These are phyloP conservation scores for Pungitius pungitius DNA, from an alignment of 2,113 vertebrate genomes.

Conservation along the genomic window DNA sequence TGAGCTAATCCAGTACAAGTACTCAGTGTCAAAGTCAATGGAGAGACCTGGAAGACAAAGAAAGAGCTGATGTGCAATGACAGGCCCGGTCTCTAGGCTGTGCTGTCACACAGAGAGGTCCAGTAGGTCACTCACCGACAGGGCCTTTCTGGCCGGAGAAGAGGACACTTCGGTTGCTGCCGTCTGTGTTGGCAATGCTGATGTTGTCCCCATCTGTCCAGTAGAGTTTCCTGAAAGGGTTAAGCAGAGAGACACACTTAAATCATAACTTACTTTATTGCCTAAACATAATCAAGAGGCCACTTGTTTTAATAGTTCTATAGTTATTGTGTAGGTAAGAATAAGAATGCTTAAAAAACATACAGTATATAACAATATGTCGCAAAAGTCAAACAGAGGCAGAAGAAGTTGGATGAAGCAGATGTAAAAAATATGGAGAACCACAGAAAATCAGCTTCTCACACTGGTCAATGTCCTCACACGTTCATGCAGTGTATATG, in stretches of 20 bases:
- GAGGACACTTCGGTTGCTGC: conserved; percentile 89
- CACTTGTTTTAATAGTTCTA: background rate
- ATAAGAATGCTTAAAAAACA: background rate
- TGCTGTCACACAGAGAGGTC: background rate
- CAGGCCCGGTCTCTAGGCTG: conserved; percentile 20
- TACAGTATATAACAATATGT: background rate
- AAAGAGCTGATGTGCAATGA: background rate
- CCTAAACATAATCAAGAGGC: background rate
- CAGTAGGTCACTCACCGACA: conserved; percentile 83
- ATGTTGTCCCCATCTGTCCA: conserved; percentile 98
- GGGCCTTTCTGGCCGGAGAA: conserved; percentile 92
- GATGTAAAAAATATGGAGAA: background rate
- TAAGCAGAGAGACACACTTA: background rate
- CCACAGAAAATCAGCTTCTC: conserved; percentile 4
- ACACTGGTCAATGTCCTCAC: conserved; percentile 5
- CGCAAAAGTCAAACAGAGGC: background rate
- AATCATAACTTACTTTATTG: background rate
- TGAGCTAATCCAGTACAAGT: conserved; percentile 96
- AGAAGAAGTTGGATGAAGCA: conserved; percentile 2
- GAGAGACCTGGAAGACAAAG: conserved; percentile 84
- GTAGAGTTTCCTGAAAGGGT: conserved; percentile 88
- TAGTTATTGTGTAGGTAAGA: background rate
- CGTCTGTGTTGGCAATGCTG: conserved; percentile 94
- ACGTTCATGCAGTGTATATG: background rate
- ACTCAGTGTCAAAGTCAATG: conserved; percentile 89